phyloP scores from a whole-genome alignment of 2,113 vertebrate species.

The Nerophis ophidion region DNA sequence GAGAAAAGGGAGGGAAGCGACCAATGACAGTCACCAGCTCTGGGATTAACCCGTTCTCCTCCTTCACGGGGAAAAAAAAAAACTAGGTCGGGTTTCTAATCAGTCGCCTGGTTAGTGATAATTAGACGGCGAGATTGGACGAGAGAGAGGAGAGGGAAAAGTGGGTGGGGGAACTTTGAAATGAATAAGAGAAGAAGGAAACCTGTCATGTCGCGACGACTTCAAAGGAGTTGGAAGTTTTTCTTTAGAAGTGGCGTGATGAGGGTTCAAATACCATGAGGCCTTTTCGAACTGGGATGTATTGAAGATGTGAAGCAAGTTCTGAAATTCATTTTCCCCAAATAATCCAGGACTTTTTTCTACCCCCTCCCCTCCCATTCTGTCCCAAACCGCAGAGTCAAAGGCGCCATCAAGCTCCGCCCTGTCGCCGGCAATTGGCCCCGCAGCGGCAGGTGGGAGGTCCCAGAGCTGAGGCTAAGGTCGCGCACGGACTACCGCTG shows the following conservation, averaged over 20 bases:
- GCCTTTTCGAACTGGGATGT: constrained; percentile 39
- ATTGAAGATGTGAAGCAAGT: constrained; percentile 41
- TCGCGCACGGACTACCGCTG: constrained; percentile 48
- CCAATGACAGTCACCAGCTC: constrained; percentile 76
- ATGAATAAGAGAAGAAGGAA: constrained; percentile 75
- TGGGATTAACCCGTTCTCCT: constrained; percentile 76
- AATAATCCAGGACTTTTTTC: constrained; percentile 22
- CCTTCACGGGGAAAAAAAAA: constrained; percentile 53
- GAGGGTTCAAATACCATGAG: constrained; percentile 68
- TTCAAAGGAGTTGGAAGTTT: constrained; percentile 71
- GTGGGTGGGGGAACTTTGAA: constrained; percentile 69
- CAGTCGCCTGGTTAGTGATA: constrained; percentile 79
- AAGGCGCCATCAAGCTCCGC: constrained; percentile 46
- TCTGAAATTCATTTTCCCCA: constrained; percentile 25
- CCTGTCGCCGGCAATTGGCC: constrained; percentile 27
- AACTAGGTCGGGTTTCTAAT: constrained; percentile 80
- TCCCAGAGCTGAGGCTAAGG: constrained; percentile 54
- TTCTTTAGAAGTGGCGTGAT: constrained; percentile 70
- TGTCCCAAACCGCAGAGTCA: constrained; percentile 54
- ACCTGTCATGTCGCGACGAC: constrained; percentile 75
- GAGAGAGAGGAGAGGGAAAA: constrained; percentile 61
- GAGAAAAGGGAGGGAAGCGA: constrained; percentile 68
- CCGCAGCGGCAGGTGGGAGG: constrained; percentile 56
- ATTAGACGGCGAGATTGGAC: constrained; percentile 75
- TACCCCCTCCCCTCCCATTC: constrained; percentile 51